Percentiles rank a stretch among this genome's conserved stretches.
phyloP scores from a whole-genome alignment of 2,888 invertebrate species.

The Sthenelais limicola region DNA sequence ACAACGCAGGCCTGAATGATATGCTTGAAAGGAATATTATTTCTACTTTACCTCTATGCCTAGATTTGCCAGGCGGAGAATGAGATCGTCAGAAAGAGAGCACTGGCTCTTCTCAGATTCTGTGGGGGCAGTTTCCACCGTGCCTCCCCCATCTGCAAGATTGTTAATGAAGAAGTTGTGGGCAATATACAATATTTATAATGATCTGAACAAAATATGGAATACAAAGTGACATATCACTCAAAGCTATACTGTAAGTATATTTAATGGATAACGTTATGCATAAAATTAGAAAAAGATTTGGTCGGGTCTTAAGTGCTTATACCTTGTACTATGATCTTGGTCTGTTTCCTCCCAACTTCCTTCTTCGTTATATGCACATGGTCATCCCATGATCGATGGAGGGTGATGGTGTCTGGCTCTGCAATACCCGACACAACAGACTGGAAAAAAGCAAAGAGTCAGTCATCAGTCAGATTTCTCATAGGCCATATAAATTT shows the following conservation, averaged over 20 bases:
- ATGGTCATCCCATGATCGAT: slow-evolving; percentile 74
- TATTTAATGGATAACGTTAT: background rate
- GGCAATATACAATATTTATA: background rate
- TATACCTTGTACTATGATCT: slow-evolving; percentile 74
- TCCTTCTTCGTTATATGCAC: slow-evolving; percentile 73
- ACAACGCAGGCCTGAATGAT: too few relatives aligned
- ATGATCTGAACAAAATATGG: background rate
- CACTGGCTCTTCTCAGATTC: slow-evolving; percentile 76
- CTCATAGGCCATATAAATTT: too few relatives aligned
- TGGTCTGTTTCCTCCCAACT: slow-evolving; percentile 74
- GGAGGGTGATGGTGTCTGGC: slow-evolving; percentile 81
- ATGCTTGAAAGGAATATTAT: slow-evolving; percentile 9
- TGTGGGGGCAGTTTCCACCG: slow-evolving; percentile 60
- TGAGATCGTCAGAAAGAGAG: slow-evolving; percentile 51
- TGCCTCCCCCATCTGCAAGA: slow-evolving; percentile 71
- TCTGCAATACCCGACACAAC: slow-evolving; percentile 86
- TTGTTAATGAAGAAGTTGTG: background rate
- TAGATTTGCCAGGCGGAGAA: slow-evolving; percentile 76
- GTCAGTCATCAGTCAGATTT: background rate
- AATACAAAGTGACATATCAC: background rate
- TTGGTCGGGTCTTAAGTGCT: background rate
- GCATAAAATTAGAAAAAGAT: background rate
- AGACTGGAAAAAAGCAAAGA: slow-evolving; percentile 74
- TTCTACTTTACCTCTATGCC: slow-evolving; percentile 71
- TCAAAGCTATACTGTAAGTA: background rate